phyloP scores from a whole-genome alignment of 1,140 invertebrate genomes.

The Telenomus remus region DNA sequence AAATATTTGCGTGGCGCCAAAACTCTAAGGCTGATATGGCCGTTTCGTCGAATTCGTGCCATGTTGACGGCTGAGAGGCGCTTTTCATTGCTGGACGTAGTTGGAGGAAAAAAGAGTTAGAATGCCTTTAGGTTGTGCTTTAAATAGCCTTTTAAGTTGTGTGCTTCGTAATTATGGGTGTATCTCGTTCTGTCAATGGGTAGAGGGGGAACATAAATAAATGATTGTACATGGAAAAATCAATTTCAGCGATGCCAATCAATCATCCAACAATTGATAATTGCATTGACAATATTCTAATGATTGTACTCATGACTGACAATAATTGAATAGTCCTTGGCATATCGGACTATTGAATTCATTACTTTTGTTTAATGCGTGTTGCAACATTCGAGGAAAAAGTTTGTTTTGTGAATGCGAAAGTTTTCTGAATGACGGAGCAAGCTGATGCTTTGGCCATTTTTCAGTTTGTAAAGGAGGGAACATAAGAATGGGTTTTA shows the following conservation, averaged over 20 bases:
- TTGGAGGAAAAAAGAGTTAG: no score
- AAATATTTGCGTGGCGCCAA: slow-evolving; percentile 26
- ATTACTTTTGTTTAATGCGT: no score
- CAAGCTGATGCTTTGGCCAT: not conserved
- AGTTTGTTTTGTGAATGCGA: not conserved
- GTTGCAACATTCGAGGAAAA: not conserved
- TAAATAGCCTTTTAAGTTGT: no score
- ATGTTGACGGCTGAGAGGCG: no score
- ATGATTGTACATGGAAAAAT: slow-evolving; percentile 11
- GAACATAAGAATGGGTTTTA: slow-evolving; percentile 12
- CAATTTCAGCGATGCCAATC: slow-evolving; percentile 25
- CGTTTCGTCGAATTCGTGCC: not conserved
- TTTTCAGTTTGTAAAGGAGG: not conserved
- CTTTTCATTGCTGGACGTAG: no score
- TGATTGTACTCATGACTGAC: slow-evolving; percentile 18
- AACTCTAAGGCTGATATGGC: slow-evolving; percentile 3
- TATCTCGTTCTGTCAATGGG: no score
- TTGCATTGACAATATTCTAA: slow-evolving; percentile 42
- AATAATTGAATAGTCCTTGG: slow-evolving; percentile 33
- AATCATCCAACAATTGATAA: slow-evolving; percentile 34
- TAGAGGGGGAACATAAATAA: not conserved
- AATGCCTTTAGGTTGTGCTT: no score
- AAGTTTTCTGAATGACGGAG: no score
- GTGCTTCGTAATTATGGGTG: no score
- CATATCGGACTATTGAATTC: slow-evolving; percentile 17